A percentile compares a stretch with the other conserved stretches of the same genome.
These are phyloP conservation scores for Cantharis flavilabris DNA, from an alignment of 2,888 invertebrate species.

Conservation along the genomic window DNA sequence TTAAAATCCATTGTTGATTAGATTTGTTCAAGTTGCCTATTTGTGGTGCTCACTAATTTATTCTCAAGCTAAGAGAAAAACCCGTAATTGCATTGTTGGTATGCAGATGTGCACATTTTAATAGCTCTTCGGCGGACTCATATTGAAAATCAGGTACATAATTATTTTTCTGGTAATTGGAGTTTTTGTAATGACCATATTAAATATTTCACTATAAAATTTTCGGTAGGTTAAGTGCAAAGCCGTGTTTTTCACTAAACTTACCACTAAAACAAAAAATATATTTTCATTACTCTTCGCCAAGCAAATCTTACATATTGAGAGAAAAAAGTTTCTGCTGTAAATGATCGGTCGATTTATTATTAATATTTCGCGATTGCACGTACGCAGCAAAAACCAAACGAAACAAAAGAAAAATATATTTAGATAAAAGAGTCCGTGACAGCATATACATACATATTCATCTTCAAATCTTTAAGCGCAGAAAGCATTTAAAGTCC, in stretches of 20 bases:
- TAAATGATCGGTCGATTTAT: no score
- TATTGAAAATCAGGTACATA: neutral
- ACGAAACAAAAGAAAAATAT: no score
- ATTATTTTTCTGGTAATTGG: neutral
- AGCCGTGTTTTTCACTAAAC: neutral
- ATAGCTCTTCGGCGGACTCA: neutral
- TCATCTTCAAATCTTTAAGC: no score
- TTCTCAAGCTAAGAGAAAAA: neutral
- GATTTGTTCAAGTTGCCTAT: neutral
- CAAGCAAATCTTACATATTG: no score
- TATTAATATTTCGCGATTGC: no score
- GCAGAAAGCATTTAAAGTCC: no score
- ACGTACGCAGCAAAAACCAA: no score
- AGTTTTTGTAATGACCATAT: neutral
- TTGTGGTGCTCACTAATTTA: neutral
- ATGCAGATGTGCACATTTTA: neutral
- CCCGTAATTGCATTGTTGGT: neutral
- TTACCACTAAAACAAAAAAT: neutral
- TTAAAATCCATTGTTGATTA: neutral
- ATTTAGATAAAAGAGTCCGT: no score
- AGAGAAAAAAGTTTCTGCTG: no score
- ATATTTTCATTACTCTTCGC: neutral
- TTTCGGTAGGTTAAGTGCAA: neutral
- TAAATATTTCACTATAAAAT: neutral
- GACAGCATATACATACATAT: no score